Evolutionary conservation across 2,888 invertebrate species (phyloP), one percentile per base, ranked within the genome.

Genomic region (Agriotes lineatus): DNA sequence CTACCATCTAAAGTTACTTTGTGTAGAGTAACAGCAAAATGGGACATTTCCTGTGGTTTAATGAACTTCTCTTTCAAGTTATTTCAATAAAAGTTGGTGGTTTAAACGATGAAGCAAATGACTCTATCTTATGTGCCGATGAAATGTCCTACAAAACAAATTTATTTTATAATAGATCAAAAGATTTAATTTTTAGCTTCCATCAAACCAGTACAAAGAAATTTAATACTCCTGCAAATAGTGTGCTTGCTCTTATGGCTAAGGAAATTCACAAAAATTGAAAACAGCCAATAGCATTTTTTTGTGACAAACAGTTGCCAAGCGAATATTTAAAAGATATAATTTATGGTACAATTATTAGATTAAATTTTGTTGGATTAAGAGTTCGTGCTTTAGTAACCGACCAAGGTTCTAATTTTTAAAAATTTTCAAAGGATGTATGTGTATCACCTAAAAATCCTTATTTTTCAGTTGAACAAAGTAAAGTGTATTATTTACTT

Each of bases 321-420:
- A n/a, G 14, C 1, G 12, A 22, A 25, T 12, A 50, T 12, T 5
- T 50, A 1, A 50, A 50, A 25, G 7, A 2, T 14, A 25, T 25
- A 12, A 25, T 50, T 9, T 1, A 1, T 14, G 4, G 0, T 5
- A 0, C 25, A 22, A 50, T 50, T 50, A 25, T 1, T 30, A 1
- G 19, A 7, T 25, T 22, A 25, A 14, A 22, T 1, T 6, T 12
- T 2, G 30, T 14, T 6, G 50, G 12, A 14, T 19, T 50, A 4
- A 48, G 9, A 14, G 67, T 67, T 30, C 12, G 18, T 37, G 67
- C 60, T 7, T 10, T 71, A 1, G 57, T 64, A 3, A 19, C 45
- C 39, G 67, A 69, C 48, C 67, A 68, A 61, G 67, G 67, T 12
- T 69, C 58, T 1, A 71, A 66, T 56, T 62, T 62, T 44, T 14